Conservation (phyloP, 1,140 invertebrate species). For the Zaprionus inermis region DNA sequence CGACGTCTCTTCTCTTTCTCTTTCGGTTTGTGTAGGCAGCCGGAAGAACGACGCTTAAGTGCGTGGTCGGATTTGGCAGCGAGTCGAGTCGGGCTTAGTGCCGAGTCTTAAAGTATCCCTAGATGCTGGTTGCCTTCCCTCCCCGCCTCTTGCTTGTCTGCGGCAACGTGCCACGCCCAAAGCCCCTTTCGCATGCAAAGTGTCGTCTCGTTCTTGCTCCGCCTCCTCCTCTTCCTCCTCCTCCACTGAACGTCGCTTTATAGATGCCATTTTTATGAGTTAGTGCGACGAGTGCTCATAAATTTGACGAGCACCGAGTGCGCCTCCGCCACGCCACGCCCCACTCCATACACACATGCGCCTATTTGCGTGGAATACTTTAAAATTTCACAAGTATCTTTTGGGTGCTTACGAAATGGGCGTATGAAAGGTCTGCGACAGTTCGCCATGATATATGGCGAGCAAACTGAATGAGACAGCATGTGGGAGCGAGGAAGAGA, state of each 20-base stretch:
- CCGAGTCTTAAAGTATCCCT: conserved; percentile 11
- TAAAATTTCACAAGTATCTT: conserved; percentile 63
- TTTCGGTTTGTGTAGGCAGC: conserved; percentile 49
- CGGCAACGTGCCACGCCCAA: conserved; percentile 26
- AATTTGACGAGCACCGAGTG: conserved; percentile 70
- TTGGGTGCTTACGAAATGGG: conserved; percentile 60
- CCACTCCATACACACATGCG: not conserved
- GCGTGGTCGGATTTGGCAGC: conserved; percentile 51
- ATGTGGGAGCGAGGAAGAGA: not conserved
- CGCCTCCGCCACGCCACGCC: not conserved
- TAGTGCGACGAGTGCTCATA: conserved; percentile 76
- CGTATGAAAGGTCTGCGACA: conserved; percentile 54
- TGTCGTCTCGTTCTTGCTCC: conserved; percentile 50
- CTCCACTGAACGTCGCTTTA: conserved; percentile 42
- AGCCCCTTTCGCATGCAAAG: conserved; percentile 73
- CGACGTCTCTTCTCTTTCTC: not conserved
- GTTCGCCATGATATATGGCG: conserved; percentile 36
- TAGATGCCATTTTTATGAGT: conserved; percentile 70
- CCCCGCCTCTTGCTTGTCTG: not conserved
- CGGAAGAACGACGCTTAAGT: conserved; percentile 46
- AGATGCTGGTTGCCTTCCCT: not conserved
- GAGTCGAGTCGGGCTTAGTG: conserved; percentile 28
- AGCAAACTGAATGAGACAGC: conserved; percentile 21
- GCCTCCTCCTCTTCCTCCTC: conserved; percentile 6
- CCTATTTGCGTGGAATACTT: conserved; percentile 43